Evolutionary conservation across 2,888 invertebrate genomes (phyloP), one percentile per base, ranked within the genome.

Genomic region (Proisotoma minuta): DNA sequence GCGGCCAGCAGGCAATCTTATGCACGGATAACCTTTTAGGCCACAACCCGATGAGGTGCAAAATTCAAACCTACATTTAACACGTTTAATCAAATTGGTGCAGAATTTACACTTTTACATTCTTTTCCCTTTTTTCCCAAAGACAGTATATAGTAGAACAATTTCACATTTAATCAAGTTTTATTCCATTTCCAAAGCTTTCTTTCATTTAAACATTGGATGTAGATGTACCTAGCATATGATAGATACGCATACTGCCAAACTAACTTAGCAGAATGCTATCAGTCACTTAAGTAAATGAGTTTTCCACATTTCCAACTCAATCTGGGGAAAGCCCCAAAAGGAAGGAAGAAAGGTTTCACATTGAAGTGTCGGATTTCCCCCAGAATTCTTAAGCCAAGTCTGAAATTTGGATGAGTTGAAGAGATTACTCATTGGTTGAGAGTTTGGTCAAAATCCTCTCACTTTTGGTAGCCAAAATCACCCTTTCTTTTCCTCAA

Each of bases 201-300:
- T n/a, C n/a, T n/a, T n/a, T n/a, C n/a, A n/a, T n/a, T n/a, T n/a
- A n/a, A n/a, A n/a, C n/a, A n/a, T n/a, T n/a, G n/a, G n/a, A n/a
- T n/a, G n/a, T n/a, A n/a, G n/a, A n/a, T n/a, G n/a, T n/a, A n/a
- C n/a, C n/a, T n/a, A n/a, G n/a, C n/a, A n/a, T n/a, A n/a, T n/a
- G n/a, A n/a, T n/a, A n/a, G n/a, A n/a, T n/a, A n/a, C n/a, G n/a
- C n/a, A n/a, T n/a, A n/a, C n/a, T n/a, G n/a, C n/a, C n/a, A n/a
- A n/a, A n/a, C n/a, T n/a, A n/a, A n/a, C n/a, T n/a, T n/a, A 34
- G 5, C 5, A 28, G 20, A 52, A 54, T 20, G 39, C 40, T 4
- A 28, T 60, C 29, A 26, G 49, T 63, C 54, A 58, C 58, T 63
- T 53, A 57, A 57, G 28, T 59, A 61, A 66, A 66, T 66, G 63